These are phyloP conservation scores for Tetanocera ferruginea DNA, from an alignment of 2,888 invertebrate genomes.

Conservation along the genomic window DNA sequence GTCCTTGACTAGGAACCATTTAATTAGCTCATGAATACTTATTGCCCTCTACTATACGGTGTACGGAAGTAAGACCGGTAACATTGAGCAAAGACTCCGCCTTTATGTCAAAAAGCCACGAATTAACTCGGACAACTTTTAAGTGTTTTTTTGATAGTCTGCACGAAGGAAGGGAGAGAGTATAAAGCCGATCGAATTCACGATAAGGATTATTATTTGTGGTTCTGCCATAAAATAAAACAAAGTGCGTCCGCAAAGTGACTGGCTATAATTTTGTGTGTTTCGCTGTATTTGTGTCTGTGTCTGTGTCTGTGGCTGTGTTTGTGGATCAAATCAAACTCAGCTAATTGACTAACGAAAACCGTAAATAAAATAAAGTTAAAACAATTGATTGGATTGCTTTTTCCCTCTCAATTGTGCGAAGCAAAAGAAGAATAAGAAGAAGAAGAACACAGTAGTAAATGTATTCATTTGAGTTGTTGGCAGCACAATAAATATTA, in stretches of 20 bases:
- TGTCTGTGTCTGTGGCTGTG: not conserved
- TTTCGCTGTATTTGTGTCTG: not conserved
- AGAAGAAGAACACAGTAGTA: not conserved
- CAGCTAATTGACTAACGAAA: conserved; percentile 59
- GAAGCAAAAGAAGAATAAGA: conserved; percentile 6
- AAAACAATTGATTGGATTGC: conserved; percentile 28
- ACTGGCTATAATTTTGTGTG: not conserved
- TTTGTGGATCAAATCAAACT: conserved; percentile 50
- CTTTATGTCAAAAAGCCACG: not conserved
- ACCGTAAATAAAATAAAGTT: conserved; percentile 27
- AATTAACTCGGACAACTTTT: conserved; percentile 7
- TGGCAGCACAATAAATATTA: conserved; percentile 18
- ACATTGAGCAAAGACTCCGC: not conserved
- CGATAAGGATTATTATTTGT: conserved; percentile 17
- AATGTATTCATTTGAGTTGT: conserved; percentile 16
- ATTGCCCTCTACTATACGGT: not conserved
- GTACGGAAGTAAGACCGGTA: not conserved
- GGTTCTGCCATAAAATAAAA: not conserved
- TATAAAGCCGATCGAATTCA: not conserved
- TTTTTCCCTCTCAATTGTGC: not conserved
- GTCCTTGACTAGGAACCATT: conserved; percentile 8
- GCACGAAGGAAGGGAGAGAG: not conserved
- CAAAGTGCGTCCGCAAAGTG: not conserved
- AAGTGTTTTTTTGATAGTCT: not conserved
- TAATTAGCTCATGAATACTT: not conserved